Evolutionary conservation across 2,113 vertebrate species (phyloP).

Genomic region (Pedionomus torquatus): DNA sequence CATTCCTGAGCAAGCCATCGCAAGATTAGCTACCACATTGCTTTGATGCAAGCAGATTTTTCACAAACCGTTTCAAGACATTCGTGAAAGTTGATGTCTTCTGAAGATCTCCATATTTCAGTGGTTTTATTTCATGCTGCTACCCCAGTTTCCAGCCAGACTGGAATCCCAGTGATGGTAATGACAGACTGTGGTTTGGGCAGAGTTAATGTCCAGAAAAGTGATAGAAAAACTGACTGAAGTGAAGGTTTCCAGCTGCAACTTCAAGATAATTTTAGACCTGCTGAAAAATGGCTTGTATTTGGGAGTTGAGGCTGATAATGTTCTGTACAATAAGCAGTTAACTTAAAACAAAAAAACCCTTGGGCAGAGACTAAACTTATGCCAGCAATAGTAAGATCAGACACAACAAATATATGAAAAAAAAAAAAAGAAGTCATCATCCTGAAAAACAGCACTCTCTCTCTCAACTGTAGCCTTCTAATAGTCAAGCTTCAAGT

Average conservation of each 20-base stretch:
- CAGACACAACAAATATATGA: slow-evolving; percentile 11
- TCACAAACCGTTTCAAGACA: slow-evolving; percentile 8
- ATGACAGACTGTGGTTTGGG: neutral
- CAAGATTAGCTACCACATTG: slow-evolving; percentile 73
- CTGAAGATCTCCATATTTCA: neutral
- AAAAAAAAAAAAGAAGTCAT: slow-evolving; percentile 1
- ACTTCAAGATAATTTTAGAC: slow-evolving; percentile 36
- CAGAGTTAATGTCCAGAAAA: slow-evolving; percentile 2
- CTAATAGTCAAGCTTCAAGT: neutral
- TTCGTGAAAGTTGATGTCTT: neutral
- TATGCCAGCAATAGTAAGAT: slow-evolving; percentile 60
- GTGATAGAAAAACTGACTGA: neutral
- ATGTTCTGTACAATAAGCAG: neutral
- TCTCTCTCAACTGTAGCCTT: neutral
- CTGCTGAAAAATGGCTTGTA: neutral
- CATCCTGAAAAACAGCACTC: neutral
- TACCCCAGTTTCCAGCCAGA: neutral
- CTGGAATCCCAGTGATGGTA: neutral
- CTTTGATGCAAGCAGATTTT: slow-evolving; percentile 62
- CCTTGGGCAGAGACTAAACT: neutral
- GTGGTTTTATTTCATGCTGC: neutral
- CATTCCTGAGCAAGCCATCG: slow-evolving; percentile 78
- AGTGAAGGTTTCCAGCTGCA: slow-evolving; percentile 24
- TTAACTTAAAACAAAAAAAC: slow-evolving; percentile 24
- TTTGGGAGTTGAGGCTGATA: neutral